A percentile compares a stretch with the other conserved stretches of the same genome.
These are phyloP conservation scores for Leptopilina clavipes DNA, from an alignment of 1,140 invertebrate genomes.

Conservation along the genomic window DNA sequence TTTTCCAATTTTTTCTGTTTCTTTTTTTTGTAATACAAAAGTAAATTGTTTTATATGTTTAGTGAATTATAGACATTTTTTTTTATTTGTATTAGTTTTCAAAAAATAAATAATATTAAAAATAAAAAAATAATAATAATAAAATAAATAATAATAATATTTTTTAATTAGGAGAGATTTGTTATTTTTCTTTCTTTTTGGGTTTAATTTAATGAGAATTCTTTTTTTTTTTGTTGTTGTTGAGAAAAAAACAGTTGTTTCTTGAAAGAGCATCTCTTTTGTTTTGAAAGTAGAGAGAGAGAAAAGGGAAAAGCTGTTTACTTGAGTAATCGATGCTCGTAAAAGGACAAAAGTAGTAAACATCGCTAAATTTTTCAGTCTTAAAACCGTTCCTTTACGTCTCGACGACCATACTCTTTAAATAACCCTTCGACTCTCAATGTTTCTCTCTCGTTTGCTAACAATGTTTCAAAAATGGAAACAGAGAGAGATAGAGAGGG, in stretches of 20 bases:
- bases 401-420: not conserved
- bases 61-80: too few species aligned
- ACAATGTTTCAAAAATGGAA: not conserved
- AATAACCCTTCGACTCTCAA: not conserved
- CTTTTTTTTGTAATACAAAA: too few species aligned
- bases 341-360: slow-evolving; percentile 11
- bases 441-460: too few species aligned
- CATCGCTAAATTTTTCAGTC: slow-evolving; percentile 26
- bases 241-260: not conserved
- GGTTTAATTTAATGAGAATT: not conserved
- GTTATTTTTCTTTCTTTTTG: too few species aligned
- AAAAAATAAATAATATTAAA: too few species aligned
- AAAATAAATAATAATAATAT: too few species aligned
- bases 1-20: too few species aligned
- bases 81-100: too few species aligned
- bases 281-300: not conserved
- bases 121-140: too few species aligned
- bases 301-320: not conserved
- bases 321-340: slow-evolving; percentile 31
- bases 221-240: not conserved
- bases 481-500: not conserved
- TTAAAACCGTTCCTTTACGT: not conserved
- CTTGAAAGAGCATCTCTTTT: not conserved
- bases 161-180: too few species aligned
- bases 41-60: too few species aligned